phyloP scores from a whole-genome alignment of 2,888 invertebrate genomes.

The Labia minor region DNA sequence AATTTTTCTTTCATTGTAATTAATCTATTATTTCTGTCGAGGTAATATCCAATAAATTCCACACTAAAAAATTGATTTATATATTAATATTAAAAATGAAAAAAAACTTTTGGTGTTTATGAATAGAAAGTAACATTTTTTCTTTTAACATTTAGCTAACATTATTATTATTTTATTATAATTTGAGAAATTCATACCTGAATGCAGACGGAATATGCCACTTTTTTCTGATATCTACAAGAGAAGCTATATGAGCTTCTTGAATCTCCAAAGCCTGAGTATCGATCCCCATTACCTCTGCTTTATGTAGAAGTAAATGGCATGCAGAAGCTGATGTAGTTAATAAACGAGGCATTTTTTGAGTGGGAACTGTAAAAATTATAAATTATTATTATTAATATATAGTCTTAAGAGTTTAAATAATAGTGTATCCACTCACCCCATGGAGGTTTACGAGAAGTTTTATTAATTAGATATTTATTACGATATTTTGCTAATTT shows the following conservation, averaged over 20 bases:
- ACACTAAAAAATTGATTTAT: constrained; percentile 56
- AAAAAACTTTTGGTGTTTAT: not conserved
- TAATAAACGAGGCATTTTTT: constrained; percentile 84
- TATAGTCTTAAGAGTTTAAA: too few species aligned
- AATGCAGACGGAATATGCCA: constrained; percentile 93
- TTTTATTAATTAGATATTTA: constrained; percentile 67
- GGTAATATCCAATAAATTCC: constrained; percentile 87
- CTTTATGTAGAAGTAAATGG: constrained; percentile 68
- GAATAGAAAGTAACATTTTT: not conserved
- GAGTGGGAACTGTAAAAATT: constrained; percentile 67
- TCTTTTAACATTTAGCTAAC: too few species aligned
- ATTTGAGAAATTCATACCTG: too few species aligned
- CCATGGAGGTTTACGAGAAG: constrained; percentile 70
- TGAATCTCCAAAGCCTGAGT: constrained; percentile 69
- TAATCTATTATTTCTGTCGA: constrained; percentile 76
- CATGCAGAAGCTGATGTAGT: constrained; percentile 86
- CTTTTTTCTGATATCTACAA: constrained; percentile 79
- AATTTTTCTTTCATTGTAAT: constrained; percentile 66
- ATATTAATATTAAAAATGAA: too few species aligned
- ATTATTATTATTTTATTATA: too few species aligned
- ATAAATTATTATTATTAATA: not conserved
- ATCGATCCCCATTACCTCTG: constrained; percentile 83
- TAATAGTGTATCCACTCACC: constrained; percentile 42
- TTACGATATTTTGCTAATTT: constrained; percentile 74
- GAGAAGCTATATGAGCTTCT: constrained; percentile 68